phyloP scores from a whole-genome alignment of 2,113 vertebrate species.

The Cebidichthys violaceus region DNA sequence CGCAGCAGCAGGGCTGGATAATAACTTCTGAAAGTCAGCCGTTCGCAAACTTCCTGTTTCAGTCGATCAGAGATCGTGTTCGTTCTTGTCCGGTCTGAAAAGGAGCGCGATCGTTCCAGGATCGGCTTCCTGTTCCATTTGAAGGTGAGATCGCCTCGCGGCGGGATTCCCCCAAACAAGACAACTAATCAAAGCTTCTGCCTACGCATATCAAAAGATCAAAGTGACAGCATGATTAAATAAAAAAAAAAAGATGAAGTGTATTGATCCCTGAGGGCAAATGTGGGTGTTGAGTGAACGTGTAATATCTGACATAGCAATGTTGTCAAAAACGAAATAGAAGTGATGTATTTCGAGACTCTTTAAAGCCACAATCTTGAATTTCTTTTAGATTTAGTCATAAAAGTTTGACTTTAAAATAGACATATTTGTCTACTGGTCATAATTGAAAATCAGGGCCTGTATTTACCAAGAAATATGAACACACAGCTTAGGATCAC shows the following conservation, averaged over 20 bases:
- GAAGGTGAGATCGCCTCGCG: slow-evolving; percentile 13
- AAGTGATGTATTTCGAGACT: neutral
- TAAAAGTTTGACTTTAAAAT: neutral
- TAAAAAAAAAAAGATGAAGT: neutral
- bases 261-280: slow-evolving; percentile 42
- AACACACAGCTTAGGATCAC: neutral
- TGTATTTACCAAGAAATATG: neutral
- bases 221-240: slow-evolving; percentile 30
- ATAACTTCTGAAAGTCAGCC: slow-evolving; percentile 49
- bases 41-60: slow-evolving; percentile 60
- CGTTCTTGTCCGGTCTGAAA: slow-evolving; percentile 48
- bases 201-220: slow-evolving; percentile 30
- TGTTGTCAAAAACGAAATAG: neutral
- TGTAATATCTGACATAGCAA: neutral
- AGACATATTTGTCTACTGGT: neutral
- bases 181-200: slow-evolving; percentile 49
- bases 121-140: slow-evolving; percentile 10
- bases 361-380: neutral
- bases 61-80: slow-evolving; percentile 67
- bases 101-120: neutral
- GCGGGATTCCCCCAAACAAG: slow-evolving; percentile 40
- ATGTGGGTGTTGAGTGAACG: slow-evolving; percentile 8
- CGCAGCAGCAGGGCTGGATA: slow-evolving; percentile 16
- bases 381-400: neutral
- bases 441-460: neutral